These are phyloP conservation scores for Triops cancriformis DNA, from an alignment of 1,140 invertebrate species.

Conservation along the genomic window DNA sequence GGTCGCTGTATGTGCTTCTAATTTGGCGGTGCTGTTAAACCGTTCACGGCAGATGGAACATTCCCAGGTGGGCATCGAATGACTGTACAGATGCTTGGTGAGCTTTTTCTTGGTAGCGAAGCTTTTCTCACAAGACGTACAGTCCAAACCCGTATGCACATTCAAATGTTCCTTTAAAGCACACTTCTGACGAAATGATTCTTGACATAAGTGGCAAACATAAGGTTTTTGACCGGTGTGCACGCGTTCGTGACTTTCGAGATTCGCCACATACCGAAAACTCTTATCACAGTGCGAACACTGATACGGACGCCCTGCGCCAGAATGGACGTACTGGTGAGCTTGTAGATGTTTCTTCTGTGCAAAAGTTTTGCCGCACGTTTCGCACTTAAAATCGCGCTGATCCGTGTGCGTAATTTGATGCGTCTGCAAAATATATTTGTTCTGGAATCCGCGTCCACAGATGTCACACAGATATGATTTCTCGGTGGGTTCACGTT, in stretches of 20 bases:
- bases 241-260: constrained; percentile 42
- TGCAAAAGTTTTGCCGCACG: constrained; percentile 31
- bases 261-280: constrained; percentile 36
- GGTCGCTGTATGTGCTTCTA: constrained; percentile 6
- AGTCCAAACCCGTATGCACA: constrained; percentile 7
- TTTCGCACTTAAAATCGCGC: constrained; percentile 31
- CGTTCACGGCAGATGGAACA: constrained; percentile 22
- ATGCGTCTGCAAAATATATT: constrained; percentile 33
- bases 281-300: constrained; percentile 46
- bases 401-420: constrained; percentile 33
- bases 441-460: constrained; percentile 31
- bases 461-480: constrained; percentile 35
- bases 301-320: constrained; percentile 38
- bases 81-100: constrained; percentile 18
- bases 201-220: constrained; percentile 30
- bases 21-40: constrained; percentile 17
- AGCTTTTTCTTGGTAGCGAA: not conserved
- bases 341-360: constrained; percentile 31
- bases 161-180: constrained; percentile 24
- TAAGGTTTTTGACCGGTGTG: constrained; percentile 50
- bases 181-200: constrained; percentile 22
- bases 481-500: constrained; percentile 28
- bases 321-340: constrained; percentile 30
- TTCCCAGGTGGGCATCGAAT: not conserved
- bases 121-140: not conserved